Conservation (phyloP, 1,140 invertebrate genomes). For the Rhagoletis pomonella region DNA sequence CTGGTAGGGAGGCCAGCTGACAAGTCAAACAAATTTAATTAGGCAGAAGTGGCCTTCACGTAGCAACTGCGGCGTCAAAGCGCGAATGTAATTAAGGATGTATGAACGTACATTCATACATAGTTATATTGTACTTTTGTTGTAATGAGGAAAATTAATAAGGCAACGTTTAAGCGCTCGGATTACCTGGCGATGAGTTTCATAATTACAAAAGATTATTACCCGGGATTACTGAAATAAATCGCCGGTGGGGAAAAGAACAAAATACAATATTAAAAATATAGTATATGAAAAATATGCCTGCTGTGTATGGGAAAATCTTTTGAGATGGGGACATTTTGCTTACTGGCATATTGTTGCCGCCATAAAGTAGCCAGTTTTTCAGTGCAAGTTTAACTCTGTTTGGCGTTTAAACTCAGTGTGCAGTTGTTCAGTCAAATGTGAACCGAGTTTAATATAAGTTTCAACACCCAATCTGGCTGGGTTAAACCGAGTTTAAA, state of each 20-base stretch:
- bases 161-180: slow-evolving; percentile 30
- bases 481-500: too few species aligned
- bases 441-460: too few species aligned
- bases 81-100: background rate
- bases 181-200: slow-evolving; percentile 44
- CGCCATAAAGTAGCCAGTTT: too few species aligned
- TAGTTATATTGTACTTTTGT: background rate
- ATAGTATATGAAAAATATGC: too few species aligned
- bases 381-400: too few species aligned
- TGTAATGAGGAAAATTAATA: slow-evolving; percentile 20
- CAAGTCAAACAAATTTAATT: slow-evolving; percentile 38
- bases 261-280: too few species aligned
- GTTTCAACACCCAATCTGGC: too few species aligned
- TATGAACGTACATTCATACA: background rate
- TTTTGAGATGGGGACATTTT: too few species aligned
- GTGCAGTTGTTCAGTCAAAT: too few species aligned
- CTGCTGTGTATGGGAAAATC: too few species aligned
- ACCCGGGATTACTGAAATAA: background rate
- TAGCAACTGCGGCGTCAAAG: background rate
- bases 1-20: background rate
- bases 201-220: slow-evolving; percentile 40
- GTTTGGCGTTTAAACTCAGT: too few species aligned
- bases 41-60: slow-evolving; percentile 34
- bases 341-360: too few species aligned
- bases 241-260: background rate